Evolutionary conservation across 2,113 vertebrate genomes (phyloP).

Genomic region (Platichthys flesus): DNA sequence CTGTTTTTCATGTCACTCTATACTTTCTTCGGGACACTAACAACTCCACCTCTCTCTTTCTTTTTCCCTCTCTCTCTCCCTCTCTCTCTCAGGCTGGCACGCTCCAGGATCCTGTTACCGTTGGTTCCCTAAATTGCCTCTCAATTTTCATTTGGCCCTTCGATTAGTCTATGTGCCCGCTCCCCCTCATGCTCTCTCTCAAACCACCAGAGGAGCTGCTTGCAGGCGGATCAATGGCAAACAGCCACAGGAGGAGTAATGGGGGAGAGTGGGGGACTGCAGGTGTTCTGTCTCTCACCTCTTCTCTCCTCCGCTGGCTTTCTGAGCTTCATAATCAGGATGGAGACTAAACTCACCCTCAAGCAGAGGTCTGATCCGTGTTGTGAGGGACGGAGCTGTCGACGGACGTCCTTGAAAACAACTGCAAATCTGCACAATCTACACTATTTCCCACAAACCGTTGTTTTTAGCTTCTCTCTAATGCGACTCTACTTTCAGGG

Average conservation of each 20-base stretch:
- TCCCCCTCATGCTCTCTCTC: constrained; percentile 29
- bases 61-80: neutral
- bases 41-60: neutral
- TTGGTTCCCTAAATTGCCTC: constrained; percentile 71
- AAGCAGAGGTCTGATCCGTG: neutral
- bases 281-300: constrained; percentile 14
- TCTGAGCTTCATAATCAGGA: constrained; percentile 34
- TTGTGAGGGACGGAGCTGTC: too few relatives aligned
- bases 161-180: constrained; percentile 56
- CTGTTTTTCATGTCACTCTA: constrained; percentile 12
- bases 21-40: constrained; percentile 17
- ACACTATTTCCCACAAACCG: neutral
- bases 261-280: too few relatives aligned
- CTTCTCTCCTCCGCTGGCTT: constrained; percentile 22
- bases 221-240: constrained; percentile 62
- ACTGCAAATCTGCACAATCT: neutral
- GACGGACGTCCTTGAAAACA: neutral
- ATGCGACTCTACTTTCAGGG: neutral
- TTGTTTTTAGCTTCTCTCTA: neutral
- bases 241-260: constrained; percentile 8
- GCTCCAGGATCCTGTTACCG: constrained; percentile 25
- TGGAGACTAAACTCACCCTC: constrained; percentile 7
- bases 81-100: neutral
- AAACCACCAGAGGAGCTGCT: constrained; percentile 34
- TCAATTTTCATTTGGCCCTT: constrained; percentile 73